These are phyloP conservation scores for Venustaconcha ellipsiformis DNA, from an alignment of 1,140 invertebrate species.

Conservation along the genomic window DNA sequence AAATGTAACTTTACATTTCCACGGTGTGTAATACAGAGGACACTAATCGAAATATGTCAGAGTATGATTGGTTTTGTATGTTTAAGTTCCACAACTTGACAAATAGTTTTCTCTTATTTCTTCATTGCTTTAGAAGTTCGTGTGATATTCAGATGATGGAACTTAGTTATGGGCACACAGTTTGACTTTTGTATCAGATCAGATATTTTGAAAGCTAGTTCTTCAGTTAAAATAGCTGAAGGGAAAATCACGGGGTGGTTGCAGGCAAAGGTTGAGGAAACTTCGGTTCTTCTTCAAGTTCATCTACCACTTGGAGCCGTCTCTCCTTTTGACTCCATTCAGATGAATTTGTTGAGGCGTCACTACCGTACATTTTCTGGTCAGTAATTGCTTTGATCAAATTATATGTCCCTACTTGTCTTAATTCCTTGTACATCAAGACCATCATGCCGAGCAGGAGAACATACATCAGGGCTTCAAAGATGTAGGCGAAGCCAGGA, in stretches of 20 bases:
- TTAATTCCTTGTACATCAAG: conserved; percentile 41
- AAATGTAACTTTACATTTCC: too few species aligned
- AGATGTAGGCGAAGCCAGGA: conserved; percentile 56
- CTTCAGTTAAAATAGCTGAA: not conserved
- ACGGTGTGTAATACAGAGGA: too few species aligned
- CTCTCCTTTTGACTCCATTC: conserved; percentile 5
- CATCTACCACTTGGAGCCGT: conserved; percentile 36
- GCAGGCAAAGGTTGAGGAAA: conserved; percentile 36
- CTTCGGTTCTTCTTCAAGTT: conserved; percentile 34
- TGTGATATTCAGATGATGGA: too few species aligned
- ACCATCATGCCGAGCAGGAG: conserved; percentile 40
- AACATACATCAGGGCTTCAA: conserved; percentile 55
- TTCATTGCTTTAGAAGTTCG: too few species aligned
- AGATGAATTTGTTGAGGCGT: not conserved
- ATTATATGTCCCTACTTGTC: conserved; percentile 37
- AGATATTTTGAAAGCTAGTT: too few species aligned
- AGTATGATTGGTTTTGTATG: too few species aligned
- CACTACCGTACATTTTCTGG: conserved; percentile 17
- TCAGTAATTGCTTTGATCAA: conserved; percentile 38
- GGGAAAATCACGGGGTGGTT: conserved; percentile 33
- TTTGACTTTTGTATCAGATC: too few species aligned
- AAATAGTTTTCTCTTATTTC: too few species aligned
- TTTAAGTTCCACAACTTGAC: too few species aligned
- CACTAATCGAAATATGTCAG: too few species aligned
- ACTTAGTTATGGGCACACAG: too few species aligned